These are phyloP conservation scores for Cyrtorhinus lividipennis DNA, from an alignment of 1,140 invertebrate species.

Conservation along the genomic window DNA sequence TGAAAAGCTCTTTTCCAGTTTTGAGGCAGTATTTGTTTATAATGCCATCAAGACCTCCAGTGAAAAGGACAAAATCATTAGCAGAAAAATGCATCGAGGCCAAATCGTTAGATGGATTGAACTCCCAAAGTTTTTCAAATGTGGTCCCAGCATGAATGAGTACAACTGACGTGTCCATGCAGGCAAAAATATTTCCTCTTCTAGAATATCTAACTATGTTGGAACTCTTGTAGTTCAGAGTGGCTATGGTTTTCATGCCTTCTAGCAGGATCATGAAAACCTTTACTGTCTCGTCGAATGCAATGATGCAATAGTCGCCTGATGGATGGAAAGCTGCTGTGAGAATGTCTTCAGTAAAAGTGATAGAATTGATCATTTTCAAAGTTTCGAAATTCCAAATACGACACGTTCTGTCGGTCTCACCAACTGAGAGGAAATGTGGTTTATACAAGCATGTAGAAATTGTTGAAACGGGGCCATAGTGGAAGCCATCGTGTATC, in stretches of 20 bases:
- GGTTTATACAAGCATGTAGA: conserved; percentile 79
- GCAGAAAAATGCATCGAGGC: neutral
- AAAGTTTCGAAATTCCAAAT: conserved; percentile 81
- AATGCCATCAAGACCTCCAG: neutral
- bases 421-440: conserved; percentile 69
- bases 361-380: conserved; percentile 58
- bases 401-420: conserved; percentile 60
- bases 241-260: neutral
- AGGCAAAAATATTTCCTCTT: neutral
- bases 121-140: neutral
- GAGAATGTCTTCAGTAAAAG: conserved; percentile 66
- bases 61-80: neutral
- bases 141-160: neutral
- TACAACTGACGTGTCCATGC: neutral
- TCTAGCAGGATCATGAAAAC: neutral
- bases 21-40: neutral
- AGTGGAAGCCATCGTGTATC: conserved; percentile 45
- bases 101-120: neutral
- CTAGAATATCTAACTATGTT: neutral
- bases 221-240: neutral
- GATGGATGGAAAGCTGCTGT: conserved; percentile 67
- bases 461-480: conserved; percentile 59
- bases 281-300: neutral
- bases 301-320: conserved; percentile 18
- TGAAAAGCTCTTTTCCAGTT: neutral